Conservation (phyloP, 2,113 vertebrate species). For the Chaetorhynchus papuensis region DNA sequence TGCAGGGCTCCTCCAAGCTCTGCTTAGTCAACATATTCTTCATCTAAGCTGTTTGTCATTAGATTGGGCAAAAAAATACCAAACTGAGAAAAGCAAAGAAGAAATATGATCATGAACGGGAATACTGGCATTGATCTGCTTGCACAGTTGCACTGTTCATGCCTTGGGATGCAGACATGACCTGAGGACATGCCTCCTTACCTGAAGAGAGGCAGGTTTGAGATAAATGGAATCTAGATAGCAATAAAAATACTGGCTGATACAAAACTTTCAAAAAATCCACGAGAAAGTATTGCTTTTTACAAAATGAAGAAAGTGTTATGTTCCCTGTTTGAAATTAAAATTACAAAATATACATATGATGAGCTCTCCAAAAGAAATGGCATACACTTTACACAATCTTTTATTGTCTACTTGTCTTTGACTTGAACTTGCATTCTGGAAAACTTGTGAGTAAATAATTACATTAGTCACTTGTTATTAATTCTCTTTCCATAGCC, state of each 20-base stretch:
- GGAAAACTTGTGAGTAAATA: neutral
- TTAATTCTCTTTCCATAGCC: neutral
- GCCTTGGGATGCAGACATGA: neutral
- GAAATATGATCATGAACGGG: rapidly evolving
- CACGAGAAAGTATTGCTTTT: neutral
- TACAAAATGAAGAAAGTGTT: neutral
- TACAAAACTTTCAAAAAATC: neutral
- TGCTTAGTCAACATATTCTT: neutral
- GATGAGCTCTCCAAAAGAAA: neutral
- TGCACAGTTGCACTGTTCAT: neutral
- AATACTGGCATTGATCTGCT: neutral
- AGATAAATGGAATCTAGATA: neutral
- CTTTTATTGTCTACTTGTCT: neutral
- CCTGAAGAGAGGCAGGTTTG: neutral
- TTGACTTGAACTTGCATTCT: neutral
- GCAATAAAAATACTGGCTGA: neutral
- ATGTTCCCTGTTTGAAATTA: neutral
- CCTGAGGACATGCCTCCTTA: neutral
- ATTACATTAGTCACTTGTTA: neutral
- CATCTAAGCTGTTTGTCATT: neutral
- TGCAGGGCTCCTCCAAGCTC: neutral
- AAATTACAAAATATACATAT: neutral
- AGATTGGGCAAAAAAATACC: neutral
- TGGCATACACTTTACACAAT: neutral
- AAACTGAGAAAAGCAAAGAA: neutral